Evolutionary conservation across 2,797 vertebrate species (phyloP).

Genomic region (Selene dorsalis): DNA sequence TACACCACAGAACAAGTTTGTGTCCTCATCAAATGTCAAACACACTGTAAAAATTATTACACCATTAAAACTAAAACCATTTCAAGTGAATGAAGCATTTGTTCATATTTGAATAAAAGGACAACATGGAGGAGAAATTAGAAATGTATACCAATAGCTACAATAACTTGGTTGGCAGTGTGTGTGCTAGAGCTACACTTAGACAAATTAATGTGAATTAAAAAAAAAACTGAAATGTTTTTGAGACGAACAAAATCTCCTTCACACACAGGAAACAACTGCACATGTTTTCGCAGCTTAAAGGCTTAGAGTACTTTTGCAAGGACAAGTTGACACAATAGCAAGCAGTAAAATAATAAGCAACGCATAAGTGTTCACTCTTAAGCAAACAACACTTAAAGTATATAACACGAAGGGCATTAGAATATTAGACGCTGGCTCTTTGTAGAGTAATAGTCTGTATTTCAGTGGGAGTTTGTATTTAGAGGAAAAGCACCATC

Average conservation of each 20-base stretch:
- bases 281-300: not conserved
- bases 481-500: constrained; percentile 42
- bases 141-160: not conserved
- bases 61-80: not conserved
- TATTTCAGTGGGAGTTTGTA: constrained; percentile 32
- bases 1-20: constrained; percentile 1
- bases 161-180: not conserved
- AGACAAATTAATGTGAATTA: not conserved
- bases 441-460: constrained; percentile 7
- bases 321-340: not conserved
- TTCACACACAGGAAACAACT: not conserved
- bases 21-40: not conserved
- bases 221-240: not conserved
- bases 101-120: not conserved
- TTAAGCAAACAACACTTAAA: no score
- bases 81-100: not conserved
- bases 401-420: not conserved
- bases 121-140: rapidly evolving
- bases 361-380: not conserved
- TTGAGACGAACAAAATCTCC: not conserved
- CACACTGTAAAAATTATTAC: not conserved
- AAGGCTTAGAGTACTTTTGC: not conserved
- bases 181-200: not conserved
- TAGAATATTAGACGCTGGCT: not conserved
- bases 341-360: not conserved